phyloP scores from a whole-genome alignment of 1,140 invertebrate species.

The Laupala kohalensis region DNA sequence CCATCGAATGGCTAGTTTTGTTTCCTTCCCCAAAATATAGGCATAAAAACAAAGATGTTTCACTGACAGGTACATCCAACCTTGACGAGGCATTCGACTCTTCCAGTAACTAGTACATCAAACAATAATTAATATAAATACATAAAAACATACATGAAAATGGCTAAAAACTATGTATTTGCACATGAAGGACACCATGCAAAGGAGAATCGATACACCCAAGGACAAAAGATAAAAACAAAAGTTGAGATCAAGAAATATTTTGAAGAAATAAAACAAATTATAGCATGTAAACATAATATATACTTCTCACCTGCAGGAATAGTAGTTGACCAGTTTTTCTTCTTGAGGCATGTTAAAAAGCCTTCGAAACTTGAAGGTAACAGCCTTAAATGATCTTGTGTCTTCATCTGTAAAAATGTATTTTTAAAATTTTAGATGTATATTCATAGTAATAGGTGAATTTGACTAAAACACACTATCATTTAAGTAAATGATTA shows the following conservation, averaged over 20 bases:
- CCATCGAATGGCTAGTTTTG: conserved; percentile 76
- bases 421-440: background rate
- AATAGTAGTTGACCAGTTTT: conserved; percentile 88
- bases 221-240: no score
- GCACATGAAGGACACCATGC: no score
- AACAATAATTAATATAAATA: no score
- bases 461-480: background rate
- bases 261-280: no score
- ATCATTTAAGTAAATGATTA: conserved; percentile 1
- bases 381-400: conserved; percentile 62
- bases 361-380: conserved; percentile 73
- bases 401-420: conserved; percentile 62
- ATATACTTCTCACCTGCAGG: conserved; percentile 77
- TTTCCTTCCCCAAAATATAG: conserved; percentile 82
- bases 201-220: no score
- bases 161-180: no score
- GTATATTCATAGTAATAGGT: background rate
- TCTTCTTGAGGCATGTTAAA: conserved; percentile 89
- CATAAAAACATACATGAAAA: no score
- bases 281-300: no score
- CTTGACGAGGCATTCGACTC: conserved; percentile 79
- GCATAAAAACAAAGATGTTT: conserved; percentile 94
- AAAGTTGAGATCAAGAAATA: no score
- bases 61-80: conserved; percentile 90
- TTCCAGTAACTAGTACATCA: conserved; percentile 82